These are phyloP conservation scores for Stigmatopora nigra DNA, from an alignment of 2,113 vertebrate genomes.

Conservation along the genomic window DNA sequence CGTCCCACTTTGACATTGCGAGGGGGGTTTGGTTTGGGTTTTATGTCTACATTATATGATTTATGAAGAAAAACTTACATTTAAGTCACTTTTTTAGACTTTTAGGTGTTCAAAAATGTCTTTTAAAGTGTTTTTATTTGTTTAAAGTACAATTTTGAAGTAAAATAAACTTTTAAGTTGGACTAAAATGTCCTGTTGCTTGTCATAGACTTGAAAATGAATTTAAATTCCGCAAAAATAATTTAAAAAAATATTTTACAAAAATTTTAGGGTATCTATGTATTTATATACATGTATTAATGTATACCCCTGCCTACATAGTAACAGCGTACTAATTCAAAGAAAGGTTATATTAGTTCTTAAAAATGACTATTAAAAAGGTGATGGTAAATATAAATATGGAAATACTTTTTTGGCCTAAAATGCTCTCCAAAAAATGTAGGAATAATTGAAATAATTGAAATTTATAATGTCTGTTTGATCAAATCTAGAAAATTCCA, in stretches of 20 bases:
- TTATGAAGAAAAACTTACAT: background rate
- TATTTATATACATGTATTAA: too few species aligned
- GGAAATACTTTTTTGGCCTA: background rate
- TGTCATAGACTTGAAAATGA: too few species aligned
- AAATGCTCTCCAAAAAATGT: background rate
- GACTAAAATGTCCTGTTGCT: background rate
- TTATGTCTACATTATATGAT: slow-evolving; percentile 3
- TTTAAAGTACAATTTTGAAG: background rate
- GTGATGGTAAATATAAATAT: too few species aligned
- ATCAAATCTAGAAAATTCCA: too few species aligned
- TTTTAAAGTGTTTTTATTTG: background rate
- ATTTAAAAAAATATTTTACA: too few species aligned
- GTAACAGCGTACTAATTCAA: too few species aligned
- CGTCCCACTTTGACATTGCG: slow-evolving; percentile 51
- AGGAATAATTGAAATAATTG: background rate
- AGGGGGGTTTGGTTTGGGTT: slow-evolving; percentile 2
- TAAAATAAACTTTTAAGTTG: background rate
- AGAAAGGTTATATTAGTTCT: too few species aligned
- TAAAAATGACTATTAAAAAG: too few species aligned
- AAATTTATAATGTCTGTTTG: background rate
- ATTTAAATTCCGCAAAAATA: too few species aligned
- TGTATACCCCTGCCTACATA: too few species aligned
- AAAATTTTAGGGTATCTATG: too few species aligned
- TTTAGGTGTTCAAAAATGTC: background rate
- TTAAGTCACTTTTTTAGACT: background rate